Conservation (phyloP, 2,888 invertebrate genomes). For the Lagria hirta region DNA sequence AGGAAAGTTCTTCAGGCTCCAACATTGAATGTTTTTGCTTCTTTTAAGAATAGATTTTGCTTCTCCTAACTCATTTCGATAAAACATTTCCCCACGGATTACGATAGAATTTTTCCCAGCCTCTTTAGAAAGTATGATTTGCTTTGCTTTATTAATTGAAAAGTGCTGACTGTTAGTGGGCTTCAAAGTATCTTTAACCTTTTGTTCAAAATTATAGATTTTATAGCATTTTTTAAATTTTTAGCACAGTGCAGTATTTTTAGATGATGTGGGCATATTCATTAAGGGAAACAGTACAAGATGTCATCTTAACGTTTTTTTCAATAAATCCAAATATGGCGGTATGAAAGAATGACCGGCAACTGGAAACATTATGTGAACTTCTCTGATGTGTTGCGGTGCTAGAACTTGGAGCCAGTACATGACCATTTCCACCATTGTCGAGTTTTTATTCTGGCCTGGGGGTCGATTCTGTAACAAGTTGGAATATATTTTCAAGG, state of each 20-base stretch:
- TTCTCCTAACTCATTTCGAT: background rate
- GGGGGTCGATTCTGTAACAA: no score
- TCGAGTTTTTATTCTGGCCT: background rate
- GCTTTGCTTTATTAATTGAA: background rate
- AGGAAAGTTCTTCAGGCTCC: background rate
- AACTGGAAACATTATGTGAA: background rate
- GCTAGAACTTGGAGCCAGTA: background rate
- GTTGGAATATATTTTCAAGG: no score
- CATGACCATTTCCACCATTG: background rate
- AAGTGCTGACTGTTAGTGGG: background rate
- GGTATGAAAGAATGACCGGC: background rate
- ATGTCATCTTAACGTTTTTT: background rate
- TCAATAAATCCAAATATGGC: background rate
- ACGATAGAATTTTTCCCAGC: background rate
- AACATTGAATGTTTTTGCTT: background rate
- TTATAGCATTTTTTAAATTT: background rate
- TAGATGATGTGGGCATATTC: background rate
- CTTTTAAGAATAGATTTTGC: background rate
- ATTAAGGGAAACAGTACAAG: background rate
- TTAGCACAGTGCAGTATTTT: background rate
- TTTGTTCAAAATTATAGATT: no score
- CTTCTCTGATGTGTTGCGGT: background rate
- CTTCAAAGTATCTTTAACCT: background rate
- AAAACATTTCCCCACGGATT: background rate
- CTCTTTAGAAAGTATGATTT: background rate